Percentiles rank a stretch among this genome's conserved stretches.
phyloP scores from a whole-genome alignment of 2,113 vertebrate genomes.

The Dasypus novemcinctus region DNA sequence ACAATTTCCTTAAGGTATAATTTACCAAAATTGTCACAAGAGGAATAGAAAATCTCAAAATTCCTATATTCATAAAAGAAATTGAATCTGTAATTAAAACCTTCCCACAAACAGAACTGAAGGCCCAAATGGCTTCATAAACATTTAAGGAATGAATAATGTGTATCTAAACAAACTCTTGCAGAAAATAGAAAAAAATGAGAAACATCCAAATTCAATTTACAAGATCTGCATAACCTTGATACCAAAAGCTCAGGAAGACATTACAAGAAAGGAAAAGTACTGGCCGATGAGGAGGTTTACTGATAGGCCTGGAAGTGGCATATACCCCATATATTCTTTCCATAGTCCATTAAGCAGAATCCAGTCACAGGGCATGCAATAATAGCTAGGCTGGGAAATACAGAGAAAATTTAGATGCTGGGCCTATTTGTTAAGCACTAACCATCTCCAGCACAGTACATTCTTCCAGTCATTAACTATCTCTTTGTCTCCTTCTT shows the following conservation, averaged over 20 bases:
- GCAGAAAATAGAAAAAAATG: background rate
- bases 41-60: background rate
- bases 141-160: slow-evolving; percentile 23
- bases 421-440: background rate
- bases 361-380: background rate
- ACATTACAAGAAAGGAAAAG: background rate
- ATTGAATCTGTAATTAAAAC: slow-evolving; percentile 37
- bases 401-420: background rate
- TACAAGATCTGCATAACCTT: background rate
- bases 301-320: background rate
- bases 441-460: background rate
- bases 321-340: background rate
- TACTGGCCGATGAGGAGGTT: background rate
- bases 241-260: background rate
- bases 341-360: background rate
- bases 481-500: background rate
- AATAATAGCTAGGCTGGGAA: background rate
- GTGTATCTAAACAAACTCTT: background rate
- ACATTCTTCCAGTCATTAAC: background rate
- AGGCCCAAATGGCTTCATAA: background rate
- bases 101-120: background rate
- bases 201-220: slow-evolving; percentile 6
- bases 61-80: background rate
- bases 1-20: background rate
- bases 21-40: background rate